phyloP scores from a whole-genome alignment of 2,797 vertebrate species.

The Mycteria americana region DNA sequence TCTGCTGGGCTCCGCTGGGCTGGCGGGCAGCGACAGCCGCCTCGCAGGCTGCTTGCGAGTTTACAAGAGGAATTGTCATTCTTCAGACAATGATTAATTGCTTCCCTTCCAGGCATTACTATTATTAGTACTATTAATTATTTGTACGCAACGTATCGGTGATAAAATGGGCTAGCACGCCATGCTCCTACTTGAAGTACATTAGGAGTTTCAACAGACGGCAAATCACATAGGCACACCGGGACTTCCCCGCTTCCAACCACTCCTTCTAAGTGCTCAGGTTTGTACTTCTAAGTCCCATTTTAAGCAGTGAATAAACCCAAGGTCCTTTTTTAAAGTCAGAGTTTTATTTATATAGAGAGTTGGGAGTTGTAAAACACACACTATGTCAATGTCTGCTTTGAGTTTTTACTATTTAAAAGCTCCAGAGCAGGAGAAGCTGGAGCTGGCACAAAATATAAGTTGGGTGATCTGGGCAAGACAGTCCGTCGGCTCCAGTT shows the following conservation, averaged over 20 bases:
- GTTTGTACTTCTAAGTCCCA: neutral
- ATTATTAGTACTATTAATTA: neutral
- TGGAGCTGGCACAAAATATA: neutral
- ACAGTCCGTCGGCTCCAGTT: neutral
- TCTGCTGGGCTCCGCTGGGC: neutral
- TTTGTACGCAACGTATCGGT: neutral
- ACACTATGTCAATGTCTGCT: neutral
- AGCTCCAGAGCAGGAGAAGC: neutral
- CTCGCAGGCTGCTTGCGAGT: accelerated
- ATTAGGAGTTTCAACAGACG: neutral
- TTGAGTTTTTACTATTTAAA: neutral
- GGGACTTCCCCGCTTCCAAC: neutral
- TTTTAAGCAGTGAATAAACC: neutral
- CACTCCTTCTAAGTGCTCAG: neutral
- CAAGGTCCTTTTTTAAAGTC: neutral
- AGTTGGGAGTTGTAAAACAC: neutral
- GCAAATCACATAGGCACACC: neutral
- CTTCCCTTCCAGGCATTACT: neutral
- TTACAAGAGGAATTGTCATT: neutral
- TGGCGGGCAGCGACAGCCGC: neutral
- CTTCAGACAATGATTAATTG: neutral
- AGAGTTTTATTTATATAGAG: neutral
- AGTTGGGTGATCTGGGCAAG: neutral
- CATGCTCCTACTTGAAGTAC: neutral
- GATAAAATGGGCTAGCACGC: neutral